Conservation (phyloP, 2,113 vertebrate genomes). For the Empidonax alnorum region DNA sequence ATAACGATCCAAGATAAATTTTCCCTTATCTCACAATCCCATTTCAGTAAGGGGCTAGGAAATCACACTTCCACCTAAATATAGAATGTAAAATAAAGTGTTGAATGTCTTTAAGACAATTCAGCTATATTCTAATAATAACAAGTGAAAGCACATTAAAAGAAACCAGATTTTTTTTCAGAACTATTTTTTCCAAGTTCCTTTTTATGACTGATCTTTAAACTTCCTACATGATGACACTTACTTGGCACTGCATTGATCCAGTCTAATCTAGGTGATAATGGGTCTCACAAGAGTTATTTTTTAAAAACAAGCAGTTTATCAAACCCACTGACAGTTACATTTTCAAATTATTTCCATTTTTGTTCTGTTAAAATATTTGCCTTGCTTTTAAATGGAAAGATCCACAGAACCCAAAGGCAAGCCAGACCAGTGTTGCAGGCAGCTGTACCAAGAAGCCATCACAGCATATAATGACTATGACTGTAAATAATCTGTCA, state of each 20-base stretch:
- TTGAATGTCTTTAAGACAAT: background rate
- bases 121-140: background rate
- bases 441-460: background rate
- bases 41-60: background rate
- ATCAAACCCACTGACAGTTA: background rate
- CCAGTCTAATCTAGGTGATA: constrained; percentile 62
- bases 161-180: background rate
- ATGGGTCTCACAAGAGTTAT: constrained; percentile 30
- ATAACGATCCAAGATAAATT: background rate
- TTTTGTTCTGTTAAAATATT: background rate
- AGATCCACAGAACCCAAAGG: background rate
- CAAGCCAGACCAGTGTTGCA: background rate
- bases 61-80: background rate
- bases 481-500: background rate
- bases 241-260: constrained; percentile 32
- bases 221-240: constrained; percentile 40
- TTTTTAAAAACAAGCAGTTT: constrained; percentile 55
- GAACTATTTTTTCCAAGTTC: constrained; percentile 5
- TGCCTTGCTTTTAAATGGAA: background rate
- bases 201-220: constrained; percentile 6
- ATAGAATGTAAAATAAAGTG: background rate
- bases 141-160: background rate
- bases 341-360: background rate
- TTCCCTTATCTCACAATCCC: background rate
- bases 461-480: background rate